phyloP scores from a whole-genome alignment of 1,140 invertebrate genomes.

The Apis mellifera region DNA sequence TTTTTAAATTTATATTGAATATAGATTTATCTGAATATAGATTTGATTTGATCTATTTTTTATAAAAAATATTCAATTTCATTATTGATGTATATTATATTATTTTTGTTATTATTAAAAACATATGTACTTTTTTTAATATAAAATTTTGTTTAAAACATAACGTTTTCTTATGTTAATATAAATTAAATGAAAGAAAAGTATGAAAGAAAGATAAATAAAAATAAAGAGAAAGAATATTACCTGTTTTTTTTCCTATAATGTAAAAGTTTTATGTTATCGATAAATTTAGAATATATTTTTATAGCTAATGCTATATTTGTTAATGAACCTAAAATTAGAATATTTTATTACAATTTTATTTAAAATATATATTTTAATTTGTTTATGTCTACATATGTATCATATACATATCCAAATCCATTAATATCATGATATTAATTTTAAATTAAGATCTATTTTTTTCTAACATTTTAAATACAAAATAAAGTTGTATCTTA shows the following conservation, averaged over 20 bases:
- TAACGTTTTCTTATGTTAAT: constrained; percentile 35
- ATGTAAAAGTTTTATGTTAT: constrained; percentile 85
- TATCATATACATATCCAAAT: constrained; percentile 83
- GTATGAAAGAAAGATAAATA: not conserved
- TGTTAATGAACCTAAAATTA: constrained; percentile 87
- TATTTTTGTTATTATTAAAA: constrained; percentile 79
- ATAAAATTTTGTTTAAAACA: constrained; percentile 87
- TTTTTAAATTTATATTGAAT: constrained; percentile 83
- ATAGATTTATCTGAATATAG: constrained; percentile 72
- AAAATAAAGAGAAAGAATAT: constrained; percentile 39
- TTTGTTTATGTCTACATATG: constrained; percentile 71
- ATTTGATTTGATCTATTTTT: constrained; percentile 78
- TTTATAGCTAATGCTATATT: constrained; percentile 89
- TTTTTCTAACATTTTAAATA: constrained; percentile 38
- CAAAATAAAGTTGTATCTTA: constrained; percentile 83
- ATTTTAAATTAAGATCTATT: constrained; percentile 37
- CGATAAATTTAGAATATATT: constrained; percentile 84
- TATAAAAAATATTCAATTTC: constrained; percentile 75
- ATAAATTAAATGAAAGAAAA: not conserved
- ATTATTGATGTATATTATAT: constrained; percentile 25
- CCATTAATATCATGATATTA: constrained; percentile 85
- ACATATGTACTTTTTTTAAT: constrained; percentile 89
- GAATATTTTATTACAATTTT: constrained; percentile 80
- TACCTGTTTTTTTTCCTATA: constrained; percentile 91
- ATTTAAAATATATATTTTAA: constrained; percentile 77